Conservation (phyloP, 92 coral and sea anemone genomes). For the Hydrozoanthus gracilis region DNA sequence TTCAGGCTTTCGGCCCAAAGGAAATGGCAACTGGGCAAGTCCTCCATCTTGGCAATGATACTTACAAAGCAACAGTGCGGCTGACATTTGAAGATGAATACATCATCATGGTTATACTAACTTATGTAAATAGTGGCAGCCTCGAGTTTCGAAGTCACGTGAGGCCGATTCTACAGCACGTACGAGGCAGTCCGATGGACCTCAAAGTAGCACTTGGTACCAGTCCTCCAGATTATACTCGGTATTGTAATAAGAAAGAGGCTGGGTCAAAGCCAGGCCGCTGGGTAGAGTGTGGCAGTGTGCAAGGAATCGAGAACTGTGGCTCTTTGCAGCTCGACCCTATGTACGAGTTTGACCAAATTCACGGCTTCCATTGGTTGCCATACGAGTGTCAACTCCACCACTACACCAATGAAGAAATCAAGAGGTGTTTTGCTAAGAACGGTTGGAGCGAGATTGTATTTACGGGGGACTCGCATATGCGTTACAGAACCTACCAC, state of each 20-base stretch:
- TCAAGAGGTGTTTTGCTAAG: conserved; percentile 90
- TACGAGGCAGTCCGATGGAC: conserved; percentile 84
- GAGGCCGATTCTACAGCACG: conserved; percentile 79
- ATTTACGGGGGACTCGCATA: conserved; percentile 99
- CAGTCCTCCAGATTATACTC: conserved; percentile 71
- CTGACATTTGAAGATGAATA: conserved; percentile 86
- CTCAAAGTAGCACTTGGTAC: conserved; percentile 72
- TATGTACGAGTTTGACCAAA: conserved; percentile 89
- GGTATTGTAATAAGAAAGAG: conserved; percentile 90
- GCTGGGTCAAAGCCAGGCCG: conserved; percentile 94
- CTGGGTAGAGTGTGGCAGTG: conserved; percentile 96
- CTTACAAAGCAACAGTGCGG: conserved; percentile 72
- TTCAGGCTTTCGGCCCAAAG: conserved; percentile 86
- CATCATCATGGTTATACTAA: conserved; percentile 78
- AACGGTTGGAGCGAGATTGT: conserved; percentile 92
- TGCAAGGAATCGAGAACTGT: conserved; percentile 88
- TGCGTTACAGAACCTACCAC: conserved; percentile 96
- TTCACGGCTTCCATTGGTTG: conserved; percentile 93
- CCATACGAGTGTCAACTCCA: conserved; percentile 95
- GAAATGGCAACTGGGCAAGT: conserved; percentile 85
- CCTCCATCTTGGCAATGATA: conserved; percentile 79
- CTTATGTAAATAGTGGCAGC: conserved; percentile 80
- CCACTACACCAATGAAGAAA: conserved; percentile 88
- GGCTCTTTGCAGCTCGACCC: conserved; percentile 85
- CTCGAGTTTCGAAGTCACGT: conserved; percentile 78